Evolutionary conservation across 2,797 vertebrate species (phyloP).

Genomic region (Miichthys miiuy): DNA sequence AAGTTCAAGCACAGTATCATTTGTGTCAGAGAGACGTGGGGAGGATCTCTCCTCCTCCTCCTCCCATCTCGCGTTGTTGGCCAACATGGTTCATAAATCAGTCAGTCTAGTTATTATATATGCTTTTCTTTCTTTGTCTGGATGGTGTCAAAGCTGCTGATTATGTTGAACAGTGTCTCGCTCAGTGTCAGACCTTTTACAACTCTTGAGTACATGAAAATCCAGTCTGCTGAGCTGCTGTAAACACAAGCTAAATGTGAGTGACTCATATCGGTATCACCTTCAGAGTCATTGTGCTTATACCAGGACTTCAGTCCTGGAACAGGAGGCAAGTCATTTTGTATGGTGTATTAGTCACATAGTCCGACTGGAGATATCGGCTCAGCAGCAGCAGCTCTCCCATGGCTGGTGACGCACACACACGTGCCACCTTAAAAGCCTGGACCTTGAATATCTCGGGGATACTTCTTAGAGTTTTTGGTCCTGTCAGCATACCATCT

Average conservation of each 20-base stretch:
- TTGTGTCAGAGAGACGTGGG: neutral
- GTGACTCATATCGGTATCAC: conserved; percentile 69
- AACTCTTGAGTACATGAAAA: conserved; percentile 35
- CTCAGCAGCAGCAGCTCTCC: neutral
- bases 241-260: conserved; percentile 39
- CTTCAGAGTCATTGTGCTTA: conserved; percentile 47
- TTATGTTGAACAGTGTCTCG: conserved; percentile 4
- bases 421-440: neutral
- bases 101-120: neutral
- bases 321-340: conserved; percentile 40
- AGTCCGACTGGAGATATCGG: neutral
- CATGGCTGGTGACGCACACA: conserved; percentile 13
- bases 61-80: neutral
- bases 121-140: neutral
- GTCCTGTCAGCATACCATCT: neutral
- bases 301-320: conserved; percentile 51
- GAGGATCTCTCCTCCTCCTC: conserved; percentile 11
- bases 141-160: conserved; percentile 9
- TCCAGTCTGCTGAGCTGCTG: conserved; percentile 41
- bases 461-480: too few relatives aligned
- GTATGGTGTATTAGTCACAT: conserved; percentile 45
- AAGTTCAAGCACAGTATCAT: neutral
- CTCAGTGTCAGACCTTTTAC: conserved; percentile 18
- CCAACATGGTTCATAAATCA: conserved; percentile 4
- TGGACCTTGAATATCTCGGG: too few relatives aligned